A percentile compares a stretch with the other conserved stretches of the same genome.
These are phyloP conservation scores for Petrocephalus microphthalmus DNA, from an alignment of 2,113 vertebrate species.

Conservation along the genomic window DNA sequence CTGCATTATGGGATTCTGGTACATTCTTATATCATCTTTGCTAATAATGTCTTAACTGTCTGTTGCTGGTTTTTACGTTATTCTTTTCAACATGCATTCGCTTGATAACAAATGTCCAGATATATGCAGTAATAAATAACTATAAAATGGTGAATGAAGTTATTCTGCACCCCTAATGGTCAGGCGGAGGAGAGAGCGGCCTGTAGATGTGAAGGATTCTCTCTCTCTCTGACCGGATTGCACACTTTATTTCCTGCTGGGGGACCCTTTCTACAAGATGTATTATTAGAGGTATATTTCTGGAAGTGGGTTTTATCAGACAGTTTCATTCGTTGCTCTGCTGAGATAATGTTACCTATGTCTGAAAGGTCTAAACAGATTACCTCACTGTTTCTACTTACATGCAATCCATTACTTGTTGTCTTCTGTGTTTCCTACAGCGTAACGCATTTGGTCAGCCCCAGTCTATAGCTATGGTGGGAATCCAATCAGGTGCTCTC, in stretches of 20 bases:
- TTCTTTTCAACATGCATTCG: background rate
- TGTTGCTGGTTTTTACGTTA: background rate
- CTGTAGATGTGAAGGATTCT: background rate
- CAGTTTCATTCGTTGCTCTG: background rate
- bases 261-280: background rate
- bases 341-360: background rate
- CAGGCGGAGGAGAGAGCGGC: background rate
- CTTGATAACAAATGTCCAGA: background rate
- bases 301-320: background rate
- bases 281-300: constrained; percentile 9
- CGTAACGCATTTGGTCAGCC: background rate
- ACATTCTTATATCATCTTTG: background rate
- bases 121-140: background rate
- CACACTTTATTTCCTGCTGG: background rate
- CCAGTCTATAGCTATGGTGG: background rate
- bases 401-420: constrained; percentile 6
- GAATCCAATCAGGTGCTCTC: background rate
- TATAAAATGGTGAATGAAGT: background rate
- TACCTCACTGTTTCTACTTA: background rate
- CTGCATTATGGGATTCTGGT: background rate
- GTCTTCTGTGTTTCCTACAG: background rate
- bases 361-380: background rate
- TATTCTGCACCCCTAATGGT: background rate
- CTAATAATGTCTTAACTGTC: background rate
- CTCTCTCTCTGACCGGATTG: background rate